These are phyloP conservation scores for Neodiprion lecontei DNA, from an alignment of 1,140 invertebrate species.

Conservation along the genomic window DNA sequence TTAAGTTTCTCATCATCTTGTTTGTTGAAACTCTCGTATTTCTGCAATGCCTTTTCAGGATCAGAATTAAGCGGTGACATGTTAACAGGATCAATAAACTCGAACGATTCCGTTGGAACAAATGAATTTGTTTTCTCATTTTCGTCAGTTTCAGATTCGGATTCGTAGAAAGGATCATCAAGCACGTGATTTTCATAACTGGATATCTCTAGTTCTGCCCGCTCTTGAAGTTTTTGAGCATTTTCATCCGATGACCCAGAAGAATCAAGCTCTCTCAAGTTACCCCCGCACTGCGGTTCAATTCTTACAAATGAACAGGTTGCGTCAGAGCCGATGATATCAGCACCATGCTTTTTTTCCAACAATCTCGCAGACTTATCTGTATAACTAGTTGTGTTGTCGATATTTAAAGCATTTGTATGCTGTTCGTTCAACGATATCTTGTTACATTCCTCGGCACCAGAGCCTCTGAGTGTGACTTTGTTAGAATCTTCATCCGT, in stretches of 20 bases:
- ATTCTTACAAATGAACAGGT: conserved; percentile 43
- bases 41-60: conserved; percentile 30
- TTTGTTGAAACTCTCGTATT: conserved; percentile 20
- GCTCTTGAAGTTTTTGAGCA: conserved; percentile 31
- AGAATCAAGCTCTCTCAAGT: conserved; percentile 26
- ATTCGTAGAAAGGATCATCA: conserved; percentile 55
- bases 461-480: conserved; percentile 20
- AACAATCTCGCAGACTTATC: not conserved
- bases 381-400: conserved; percentile 12
- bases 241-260: conserved; percentile 42
- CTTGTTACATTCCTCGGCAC: conserved; percentile 19
- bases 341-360: not conserved
- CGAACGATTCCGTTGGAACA: conserved; percentile 45
- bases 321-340: conserved; percentile 21
- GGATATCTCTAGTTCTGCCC: conserved; percentile 42
- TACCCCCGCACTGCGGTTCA: conserved; percentile 33
- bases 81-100: conserved; percentile 41
- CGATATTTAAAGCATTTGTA: conserved; percentile 12
- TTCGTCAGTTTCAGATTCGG: conserved; percentile 47
- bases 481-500: conserved; percentile 68
- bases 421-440: not conserved
- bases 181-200: conserved; percentile 52
- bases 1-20: conserved; percentile 24
- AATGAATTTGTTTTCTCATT: conserved; percentile 41
- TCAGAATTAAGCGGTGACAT: conserved; percentile 17